A percentile compares a stretch with the other conserved stretches of the same genome.
Conservation (phyloP, 1,140 invertebrate species). For the Xylocopa sonorina region DNA sequence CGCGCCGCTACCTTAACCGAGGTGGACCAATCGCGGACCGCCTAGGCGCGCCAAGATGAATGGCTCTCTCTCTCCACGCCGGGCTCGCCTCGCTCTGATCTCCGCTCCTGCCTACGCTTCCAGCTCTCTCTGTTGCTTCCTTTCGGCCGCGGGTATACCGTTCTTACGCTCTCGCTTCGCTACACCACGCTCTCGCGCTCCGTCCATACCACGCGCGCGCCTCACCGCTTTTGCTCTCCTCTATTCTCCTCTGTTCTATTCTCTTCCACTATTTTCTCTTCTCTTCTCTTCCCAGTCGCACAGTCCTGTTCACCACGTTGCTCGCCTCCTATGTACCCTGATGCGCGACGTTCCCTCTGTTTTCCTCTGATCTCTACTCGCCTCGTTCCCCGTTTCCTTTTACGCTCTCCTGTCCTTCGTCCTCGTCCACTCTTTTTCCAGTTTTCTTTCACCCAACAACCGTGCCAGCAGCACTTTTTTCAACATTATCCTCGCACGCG, state of each 20-base stretch:
- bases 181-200: constrained; percentile 48
- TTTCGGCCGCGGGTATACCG: constrained; percentile 43
- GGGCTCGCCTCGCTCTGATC: constrained; percentile 46
- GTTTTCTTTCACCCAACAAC: constrained; percentile 11
- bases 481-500: constrained; percentile 33
- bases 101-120: constrained; percentile 38
- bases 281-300: constrained; percentile 64
- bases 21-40: constrained; percentile 72
- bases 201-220: constrained; percentile 53
- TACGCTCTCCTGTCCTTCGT: constrained; percentile 26
- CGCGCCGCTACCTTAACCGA: constrained; percentile 70
- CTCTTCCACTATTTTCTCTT: not conserved
- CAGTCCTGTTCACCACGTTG: constrained; percentile 66
- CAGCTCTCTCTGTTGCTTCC: constrained; percentile 53
- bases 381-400: constrained; percentile 30
- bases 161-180: constrained; percentile 50
- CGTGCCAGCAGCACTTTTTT: constrained; percentile 41
- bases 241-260: constrained; percentile 41
- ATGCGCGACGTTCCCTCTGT: constrained; percentile 42
- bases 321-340: constrained; percentile 47
- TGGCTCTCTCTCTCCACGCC: constrained; percentile 72
- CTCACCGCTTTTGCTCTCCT: constrained; percentile 49
- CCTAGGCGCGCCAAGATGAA: constrained; percentile 82
- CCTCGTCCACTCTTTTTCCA: constrained; percentile 47
- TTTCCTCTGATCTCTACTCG: constrained; percentile 28